phyloP scores from a whole-genome alignment of 2,888 invertebrate genomes.

The Microchrysa polita region DNA sequence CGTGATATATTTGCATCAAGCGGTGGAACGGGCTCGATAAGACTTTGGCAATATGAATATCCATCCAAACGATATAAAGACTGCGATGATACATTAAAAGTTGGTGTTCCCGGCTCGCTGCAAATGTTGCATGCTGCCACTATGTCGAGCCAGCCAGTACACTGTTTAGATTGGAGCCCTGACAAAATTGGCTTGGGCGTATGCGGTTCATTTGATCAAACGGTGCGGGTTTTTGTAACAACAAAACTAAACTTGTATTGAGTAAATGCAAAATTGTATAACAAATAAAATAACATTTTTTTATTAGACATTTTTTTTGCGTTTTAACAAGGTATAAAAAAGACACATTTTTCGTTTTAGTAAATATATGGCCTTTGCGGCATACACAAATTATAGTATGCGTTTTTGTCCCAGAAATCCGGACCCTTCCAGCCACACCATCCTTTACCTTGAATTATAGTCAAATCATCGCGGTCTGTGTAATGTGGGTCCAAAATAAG shows the following conservation, averaged over 20 bases:
- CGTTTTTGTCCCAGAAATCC: conserved; percentile 94
- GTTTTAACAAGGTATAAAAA: conserved; percentile 32
- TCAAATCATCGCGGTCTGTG: conserved; percentile 86
- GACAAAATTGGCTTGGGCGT: conserved; percentile 90
- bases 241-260: conserved; percentile 84
- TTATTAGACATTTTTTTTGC: conserved; percentile 17
- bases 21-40: conserved; percentile 89
- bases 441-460: conserved; percentile 80
- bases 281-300: too few species aligned
- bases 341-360: neutral
- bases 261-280: conserved; percentile 52
- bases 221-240: conserved; percentile 83
- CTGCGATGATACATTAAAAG: conserved; percentile 75
- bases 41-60: conserved; percentile 96
- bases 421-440: conserved; percentile 98
- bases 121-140: conserved; percentile 81
- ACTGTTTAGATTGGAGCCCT: conserved; percentile 89
- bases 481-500: conserved; percentile 99
- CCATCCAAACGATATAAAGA: conserved; percentile 78
- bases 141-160: conserved; percentile 87
- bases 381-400: conserved; percentile 96
- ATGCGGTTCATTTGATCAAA: conserved; percentile 92
- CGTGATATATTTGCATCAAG: conserved; percentile 91
- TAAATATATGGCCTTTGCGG: conserved; percentile 70
- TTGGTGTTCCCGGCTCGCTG: conserved; percentile 81